Evolutionary conservation across 2,797 vertebrate genomes (phyloP), one percentile per base, ranked within the genome.

Genomic region (Sardinella longiceps): DNA sequence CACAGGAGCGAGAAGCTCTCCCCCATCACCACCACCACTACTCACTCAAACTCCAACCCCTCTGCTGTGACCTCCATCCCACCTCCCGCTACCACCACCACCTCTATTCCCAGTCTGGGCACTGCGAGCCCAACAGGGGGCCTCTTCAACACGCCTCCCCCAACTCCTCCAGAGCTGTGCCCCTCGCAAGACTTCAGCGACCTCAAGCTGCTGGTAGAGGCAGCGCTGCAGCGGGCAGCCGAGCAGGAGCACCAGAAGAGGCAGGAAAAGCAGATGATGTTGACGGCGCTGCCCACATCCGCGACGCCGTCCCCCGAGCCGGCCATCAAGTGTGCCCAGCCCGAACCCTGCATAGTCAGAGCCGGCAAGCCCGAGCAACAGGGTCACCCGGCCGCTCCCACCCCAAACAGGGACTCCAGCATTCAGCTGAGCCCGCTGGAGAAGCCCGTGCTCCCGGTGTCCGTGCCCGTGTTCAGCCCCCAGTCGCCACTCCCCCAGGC

Each of bases 71-170:
- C 87, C 9, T 86, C 86, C 25, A 53, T 90, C n/a, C 85, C 86
- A 1, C 11, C 58, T 23, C 56, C 86, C 48, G 80, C 74, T 5
- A 9, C 33, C 63, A 70, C 63, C 63, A 70, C 63, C 0, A 84
- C 90, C 3, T 85, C 84, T 58, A 80, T 89, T 37, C 92, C 93
- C 23, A 93, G 94, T 84, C 93, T 94, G 0, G 93, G 94, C 81
- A 92, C 91, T 0, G 93, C 92, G 80, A 97, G 95, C 90, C 96
- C 96, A 80, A 94, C 93, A 0, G 92, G 94, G 0, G 97, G 96
- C 90, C 95, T 97, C 83, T 97, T 98, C 90, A 98, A 97, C 92
- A 98, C 97, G 0, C 97, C 97, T 0, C 98, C 97, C 0, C 97
- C 97, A 0, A 97, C 97, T 0, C 97, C 97, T 0, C 97, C 97